Evolutionary conservation across 2,797 vertebrate species (phyloP).

Genomic region (Gallirallus australis): DNA sequence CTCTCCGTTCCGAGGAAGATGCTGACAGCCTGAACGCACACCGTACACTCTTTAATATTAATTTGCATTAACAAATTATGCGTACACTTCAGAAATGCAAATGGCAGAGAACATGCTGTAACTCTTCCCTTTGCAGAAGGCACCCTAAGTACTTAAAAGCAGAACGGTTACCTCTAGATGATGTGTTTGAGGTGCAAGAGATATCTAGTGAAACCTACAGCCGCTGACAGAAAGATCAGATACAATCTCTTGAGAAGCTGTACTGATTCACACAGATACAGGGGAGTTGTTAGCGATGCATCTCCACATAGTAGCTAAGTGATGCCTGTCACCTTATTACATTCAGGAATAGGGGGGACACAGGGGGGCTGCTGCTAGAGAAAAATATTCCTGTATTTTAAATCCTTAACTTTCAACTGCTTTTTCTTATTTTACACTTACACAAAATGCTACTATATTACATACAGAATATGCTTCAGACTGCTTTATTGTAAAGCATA

Average conservation of each 20-base stretch:
- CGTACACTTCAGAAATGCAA: neutral
- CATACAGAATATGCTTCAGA: rapidly evolving
- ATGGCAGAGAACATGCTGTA: neutral
- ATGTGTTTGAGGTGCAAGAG: neutral
- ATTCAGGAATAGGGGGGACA: rapidly evolving
- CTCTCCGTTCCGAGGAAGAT: neutral
- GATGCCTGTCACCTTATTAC: neutral
- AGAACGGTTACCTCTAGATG: neutral
- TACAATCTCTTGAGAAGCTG: no score
- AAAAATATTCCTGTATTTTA: neutral
- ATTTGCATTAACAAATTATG: neutral
- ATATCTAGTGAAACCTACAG: neutral
- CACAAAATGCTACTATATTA: neutral
- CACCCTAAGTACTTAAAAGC: neutral
- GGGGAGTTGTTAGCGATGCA: no score
- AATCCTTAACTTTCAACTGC: neutral
- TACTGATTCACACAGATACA: no score
- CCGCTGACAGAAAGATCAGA: neutral
- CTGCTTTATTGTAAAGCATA: neutral
- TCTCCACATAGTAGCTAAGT: neutral
- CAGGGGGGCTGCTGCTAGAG: no score
- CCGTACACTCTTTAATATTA: neutral
- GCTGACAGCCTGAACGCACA: neutral
- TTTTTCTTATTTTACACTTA: neutral
- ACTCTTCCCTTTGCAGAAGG: neutral